Evolutionary conservation across 2,888 invertebrate species (phyloP), one percentile per base, ranked within the genome.

Genomic region (Andrena bucephala): DNA sequence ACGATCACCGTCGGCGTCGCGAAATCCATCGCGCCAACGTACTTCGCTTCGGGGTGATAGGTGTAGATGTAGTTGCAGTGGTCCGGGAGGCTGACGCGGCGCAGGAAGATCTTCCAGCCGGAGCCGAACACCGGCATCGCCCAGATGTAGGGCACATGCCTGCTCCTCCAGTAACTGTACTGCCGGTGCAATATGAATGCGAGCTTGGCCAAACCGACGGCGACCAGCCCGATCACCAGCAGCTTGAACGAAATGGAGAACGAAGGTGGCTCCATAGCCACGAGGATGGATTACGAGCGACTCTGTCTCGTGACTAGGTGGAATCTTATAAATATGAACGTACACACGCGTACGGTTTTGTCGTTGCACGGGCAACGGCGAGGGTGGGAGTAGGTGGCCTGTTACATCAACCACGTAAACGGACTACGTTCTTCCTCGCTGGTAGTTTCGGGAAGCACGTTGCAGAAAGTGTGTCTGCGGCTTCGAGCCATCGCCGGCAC

Each of bases 11-110:
- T 62, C 0, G 93, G 93, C 2, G 83, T 87, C 3, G 75, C 76
- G 60, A 93, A 92, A 27, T 91, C 91, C 81, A 92, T 91, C 13
- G 85, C 76, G 0, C 93, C 93, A 0, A 90, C 57, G 75, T 90
- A 92, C 2, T 66, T 82, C 0, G 83, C 81, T 0, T 81, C 69
- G 1, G 83, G 79, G 4, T 74, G 24, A 7, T 42, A 5, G 1
- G 85, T 69, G 77, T 92, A 91, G 0, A 85, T 27, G 3, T 73
- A 36, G 0, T 71, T n/a, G 1, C 59, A 6, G 13, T 73, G 78
- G 0, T 87, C 77, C 0, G 85, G 70, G 0, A 91, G 71, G 2
- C 86, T 79, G 1, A 60, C 76, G 1, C 2, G 33, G 0, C 85
- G 75, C 0, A 87, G 65, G 2, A 89, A 74, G 0, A 86, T 6